Evolutionary conservation across 2,888 invertebrate genomes (phyloP), one percentile per base, ranked within the genome.

Genomic region (Galerucella calmariensis): DNA sequence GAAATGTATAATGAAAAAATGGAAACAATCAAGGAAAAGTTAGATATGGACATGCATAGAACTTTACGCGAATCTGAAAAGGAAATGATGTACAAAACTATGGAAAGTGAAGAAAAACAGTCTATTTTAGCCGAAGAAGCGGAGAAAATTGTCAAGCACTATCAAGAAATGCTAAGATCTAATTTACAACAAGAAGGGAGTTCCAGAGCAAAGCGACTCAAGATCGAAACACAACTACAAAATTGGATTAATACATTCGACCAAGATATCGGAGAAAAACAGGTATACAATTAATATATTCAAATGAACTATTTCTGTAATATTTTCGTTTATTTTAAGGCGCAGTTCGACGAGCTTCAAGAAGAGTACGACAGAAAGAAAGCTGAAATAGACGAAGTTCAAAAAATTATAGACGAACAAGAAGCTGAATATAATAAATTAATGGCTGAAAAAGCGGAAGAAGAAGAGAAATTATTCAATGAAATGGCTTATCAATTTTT

Each of bases 211-310:
- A 88, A 90, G 78, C 89, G 90, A 79, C 88, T 88, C 72, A 91
- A 91, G 85, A 88, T 90, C 46, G 91, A 92, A 80, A 89, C 90
- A 0, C 90, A 91, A 81, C 81, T 92, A 70, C 79, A 89, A 2
- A 90, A 89, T 53, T 91, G 91, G 90, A 84, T 92, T 9, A 88
- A 89, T 73, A 91, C 91, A 80, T 92, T 91, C 77, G 92, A 92
- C 78, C 74, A 85, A 9, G 92, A 92, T 82, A 90, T 92, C 87
- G 89, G 88, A 0, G 90, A 90, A 66, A 90, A 90, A 77, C 91
- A 92, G 73, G 63, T 65, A 63, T 16, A 14, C n/a, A 53, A 53
- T 53, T n/a, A 14, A 16, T 53, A 2, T 8, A n/a, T 53, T 5
- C 5, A 16, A 53, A 8, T n/a, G 0, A 53, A 14, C 2, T 16